Evolutionary conservation across 2,797 vertebrate species (phyloP).

Genomic region (Knipowitschia caucasica): DNA sequence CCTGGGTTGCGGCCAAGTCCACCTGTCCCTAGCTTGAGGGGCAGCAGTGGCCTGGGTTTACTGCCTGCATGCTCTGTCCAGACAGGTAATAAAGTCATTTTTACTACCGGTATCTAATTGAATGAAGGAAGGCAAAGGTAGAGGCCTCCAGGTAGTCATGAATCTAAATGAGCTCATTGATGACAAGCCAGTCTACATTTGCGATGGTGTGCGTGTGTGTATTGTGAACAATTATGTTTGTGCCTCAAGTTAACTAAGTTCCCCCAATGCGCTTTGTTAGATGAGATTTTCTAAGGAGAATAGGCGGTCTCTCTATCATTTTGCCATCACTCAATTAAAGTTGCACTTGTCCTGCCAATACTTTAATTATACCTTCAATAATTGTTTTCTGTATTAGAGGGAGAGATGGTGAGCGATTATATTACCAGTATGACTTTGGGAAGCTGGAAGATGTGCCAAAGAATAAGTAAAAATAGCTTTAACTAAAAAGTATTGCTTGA

Average conservation of each 20-base stretch:
- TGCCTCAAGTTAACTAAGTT: slow-evolving; percentile 28
- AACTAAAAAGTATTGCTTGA: not conserved
- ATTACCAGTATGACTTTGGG: slow-evolving; percentile 15
- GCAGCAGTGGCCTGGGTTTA: slow-evolving; percentile 33
- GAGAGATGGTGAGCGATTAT: slow-evolving; percentile 52
- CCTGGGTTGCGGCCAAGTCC: slow-evolving; percentile 39
- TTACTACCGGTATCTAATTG: slow-evolving; percentile 66
- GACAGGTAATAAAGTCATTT: slow-evolving; percentile 67
- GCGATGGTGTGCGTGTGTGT: slow-evolving; percentile 32
- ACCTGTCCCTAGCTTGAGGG: slow-evolving; percentile 43
- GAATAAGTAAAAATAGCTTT: not conserved
- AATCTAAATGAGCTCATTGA: slow-evolving; percentile 67
- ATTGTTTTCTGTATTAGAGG: slow-evolving; percentile 70
- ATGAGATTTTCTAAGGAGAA: slow-evolving; percentile 48
- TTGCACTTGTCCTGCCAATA: slow-evolving; percentile 74
- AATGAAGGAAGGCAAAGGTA: slow-evolving; percentile 51
- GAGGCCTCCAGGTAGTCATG: slow-evolving; percentile 60
- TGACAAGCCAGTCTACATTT: slow-evolving; percentile 53
- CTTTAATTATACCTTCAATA: slow-evolving; percentile 78
- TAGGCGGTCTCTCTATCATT: slow-evolving; percentile 53
- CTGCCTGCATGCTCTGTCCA: slow-evolving; percentile 51
- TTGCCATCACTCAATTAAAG: slow-evolving; percentile 73
- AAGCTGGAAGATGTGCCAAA: slow-evolving; percentile 4
- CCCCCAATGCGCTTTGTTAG: slow-evolving; percentile 34
- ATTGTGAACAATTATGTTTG: slow-evolving; percentile 30